phyloP scores from a whole-genome alignment of 2,888 invertebrate genomes.

The Caenorhabditis becei region DNA sequence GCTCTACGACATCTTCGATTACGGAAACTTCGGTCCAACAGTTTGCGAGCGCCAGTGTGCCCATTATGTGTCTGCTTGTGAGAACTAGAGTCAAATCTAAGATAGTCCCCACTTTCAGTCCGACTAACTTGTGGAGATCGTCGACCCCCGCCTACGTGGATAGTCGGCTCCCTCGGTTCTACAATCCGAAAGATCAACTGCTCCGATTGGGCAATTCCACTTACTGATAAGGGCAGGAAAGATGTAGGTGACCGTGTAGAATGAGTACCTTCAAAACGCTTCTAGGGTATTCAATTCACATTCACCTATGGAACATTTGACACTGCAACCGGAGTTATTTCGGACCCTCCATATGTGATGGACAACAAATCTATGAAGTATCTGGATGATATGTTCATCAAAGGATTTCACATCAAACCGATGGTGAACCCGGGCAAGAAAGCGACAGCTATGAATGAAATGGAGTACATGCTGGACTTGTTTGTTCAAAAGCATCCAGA shows the following conservation, averaged over 20 bases:
- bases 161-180: background rate
- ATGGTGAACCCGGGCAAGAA: constrained; percentile 14
- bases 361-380: constrained; percentile 29
- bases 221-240: constrained; percentile 46
- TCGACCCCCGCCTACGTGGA: constrained; percentile 48
- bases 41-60: constrained; percentile 44
- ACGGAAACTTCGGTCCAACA: constrained; percentile 25
- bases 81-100: background rate
- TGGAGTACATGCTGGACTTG: constrained; percentile 19
- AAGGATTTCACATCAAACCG: constrained; percentile 40
- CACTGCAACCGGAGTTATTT: constrained; percentile 3
- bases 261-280: background rate
- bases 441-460: constrained; percentile 5
- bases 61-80: constrained; percentile 52
- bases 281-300: constrained; percentile 41
- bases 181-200: constrained; percentile 54
- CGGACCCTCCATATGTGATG: constrained; percentile 22
- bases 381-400: constrained; percentile 20
- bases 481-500: constrained; percentile 33
- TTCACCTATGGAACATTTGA: constrained; percentile 27
- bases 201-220: constrained; percentile 57
- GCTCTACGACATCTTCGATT: constrained; percentile 34
- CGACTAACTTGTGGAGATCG: constrained; percentile 47
- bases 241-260: constrained; percentile 21
- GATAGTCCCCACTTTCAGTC: constrained; percentile 20